Percentiles rank a stretch among this genome's conserved stretches.
These are phyloP conservation scores for Alouatta palliata DNA, from an alignment of 2,113 vertebrate species.

Conservation along the genomic window DNA sequence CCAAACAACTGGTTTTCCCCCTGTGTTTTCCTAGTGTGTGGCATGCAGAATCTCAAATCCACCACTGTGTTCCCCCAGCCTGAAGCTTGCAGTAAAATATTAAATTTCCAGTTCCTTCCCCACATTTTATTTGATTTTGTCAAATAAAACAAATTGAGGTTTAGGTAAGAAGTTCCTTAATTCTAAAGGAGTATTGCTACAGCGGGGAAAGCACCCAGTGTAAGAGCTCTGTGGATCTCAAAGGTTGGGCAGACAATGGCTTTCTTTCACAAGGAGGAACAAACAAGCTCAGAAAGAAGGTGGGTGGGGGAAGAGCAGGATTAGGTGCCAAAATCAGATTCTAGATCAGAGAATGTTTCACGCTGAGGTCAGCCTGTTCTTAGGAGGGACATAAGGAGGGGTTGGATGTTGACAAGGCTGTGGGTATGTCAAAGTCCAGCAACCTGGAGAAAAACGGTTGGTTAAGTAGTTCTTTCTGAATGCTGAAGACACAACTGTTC, in stretches of 20 bases:
- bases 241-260: background rate
- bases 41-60: background rate
- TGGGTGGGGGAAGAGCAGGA: background rate
- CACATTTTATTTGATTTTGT: background rate
- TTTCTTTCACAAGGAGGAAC: background rate
- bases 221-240: background rate
- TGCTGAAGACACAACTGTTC: background rate
- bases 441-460: background rate
- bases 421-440: background rate
- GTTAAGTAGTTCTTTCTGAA: background rate
- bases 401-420: background rate
- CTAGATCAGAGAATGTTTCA: background rate
- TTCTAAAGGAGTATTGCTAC: background rate
- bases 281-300: background rate
- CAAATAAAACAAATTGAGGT: background rate
- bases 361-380: background rate
- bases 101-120: background rate
- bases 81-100: background rate
- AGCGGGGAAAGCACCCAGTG: background rate
- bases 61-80: background rate
- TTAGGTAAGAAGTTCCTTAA: background rate
- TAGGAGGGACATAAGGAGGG: background rate
- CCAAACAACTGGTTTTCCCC: background rate
- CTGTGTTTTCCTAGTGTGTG: background rate
- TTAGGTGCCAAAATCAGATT: background rate